Evolutionary conservation across 2,113 vertebrate genomes (phyloP), one percentile per base, ranked within the genome.

Genomic region (Chloropsis hardwickii): DNA sequence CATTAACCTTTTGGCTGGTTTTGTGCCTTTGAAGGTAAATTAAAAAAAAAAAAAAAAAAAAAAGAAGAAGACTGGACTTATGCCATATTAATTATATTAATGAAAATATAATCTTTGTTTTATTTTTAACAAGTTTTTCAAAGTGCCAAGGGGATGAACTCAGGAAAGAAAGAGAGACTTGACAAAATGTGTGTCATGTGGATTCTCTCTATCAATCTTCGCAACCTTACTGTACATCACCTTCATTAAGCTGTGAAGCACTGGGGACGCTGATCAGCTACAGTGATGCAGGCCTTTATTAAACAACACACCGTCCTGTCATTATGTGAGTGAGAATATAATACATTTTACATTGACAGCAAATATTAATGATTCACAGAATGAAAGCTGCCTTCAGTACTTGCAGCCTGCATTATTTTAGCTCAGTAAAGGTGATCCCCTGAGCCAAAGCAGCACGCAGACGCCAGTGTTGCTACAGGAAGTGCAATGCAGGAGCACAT

Each of bases 161-260:
- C 80, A 27, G 81, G 37, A 70, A 90, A 87, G 83, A 93, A 74
- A 58, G 65, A 82, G 47, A 94, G 90, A 86, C 87, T 95, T 86
- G 53, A 94, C 79, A 90, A 92, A 85, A 91, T 74, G 62, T 61
- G 45, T 95, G 91, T 83, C 96, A 88, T 82, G 90, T 86, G 96
- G 91, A 92, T 94, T 72, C 77, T 85, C 96, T 89, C 97, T 90
- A 97, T 97, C 97, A 95, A 84, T 98, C 97, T 97, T 89, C 1
- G 3, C 92, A 97, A 95, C 95, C 95, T 95, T 90, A 96, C 74
- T 97, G 97, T 92, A 97, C 92, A 96, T 97, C 97, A 95, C 94
- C 97, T 97, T 97, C 97, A 98, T 98, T 97, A 98, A 97, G 97
- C 97, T 97, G 92, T 83, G 96, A 95, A 97, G 96, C 97, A 94